Evolutionary conservation across 2,888 invertebrate genomes (phyloP).

Genomic region (Cerastoderma edule): DNA sequence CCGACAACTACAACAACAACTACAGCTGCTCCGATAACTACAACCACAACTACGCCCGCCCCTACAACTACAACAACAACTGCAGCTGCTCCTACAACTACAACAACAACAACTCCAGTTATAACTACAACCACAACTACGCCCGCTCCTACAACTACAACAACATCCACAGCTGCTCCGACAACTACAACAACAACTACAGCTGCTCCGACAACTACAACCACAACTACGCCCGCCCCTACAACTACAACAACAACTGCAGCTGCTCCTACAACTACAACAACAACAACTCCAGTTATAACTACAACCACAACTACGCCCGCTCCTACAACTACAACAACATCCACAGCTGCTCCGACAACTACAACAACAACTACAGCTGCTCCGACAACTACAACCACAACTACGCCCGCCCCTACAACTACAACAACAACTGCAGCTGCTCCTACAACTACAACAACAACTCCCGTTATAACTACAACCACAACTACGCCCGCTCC

Average conservation of each 20-base stretch:
- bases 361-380: neutral
- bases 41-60: constrained; percentile 18
- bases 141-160: constrained; percentile 33
- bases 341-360: neutral
- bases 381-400: neutral
- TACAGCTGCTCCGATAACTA: constrained; percentile 24
- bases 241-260: constrained; percentile 29
- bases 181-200: constrained; percentile 20
- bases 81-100: constrained; percentile 24
- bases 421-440: neutral
- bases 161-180: constrained; percentile 27
- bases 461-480: too few relatives aligned
- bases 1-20: constrained; percentile 36
- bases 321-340: constrained; percentile 28
- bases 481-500: neutral
- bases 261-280: constrained; percentile 34
- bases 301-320: constrained; percentile 25
- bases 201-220: constrained; percentile 27
- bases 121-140: constrained; percentile 25
- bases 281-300: too few relatives aligned
- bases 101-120: constrained; percentile 34
- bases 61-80: too few relatives aligned
- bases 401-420: neutral
- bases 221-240: constrained; percentile 33
- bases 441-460: neutral